Percentiles rank a stretch among this genome's conserved stretches.
These are phyloP conservation scores for Strongylocentrotus purpuratus DNA, from an alignment of 35 echinoderm and acorn worm species.

Conservation along the genomic window DNA sequence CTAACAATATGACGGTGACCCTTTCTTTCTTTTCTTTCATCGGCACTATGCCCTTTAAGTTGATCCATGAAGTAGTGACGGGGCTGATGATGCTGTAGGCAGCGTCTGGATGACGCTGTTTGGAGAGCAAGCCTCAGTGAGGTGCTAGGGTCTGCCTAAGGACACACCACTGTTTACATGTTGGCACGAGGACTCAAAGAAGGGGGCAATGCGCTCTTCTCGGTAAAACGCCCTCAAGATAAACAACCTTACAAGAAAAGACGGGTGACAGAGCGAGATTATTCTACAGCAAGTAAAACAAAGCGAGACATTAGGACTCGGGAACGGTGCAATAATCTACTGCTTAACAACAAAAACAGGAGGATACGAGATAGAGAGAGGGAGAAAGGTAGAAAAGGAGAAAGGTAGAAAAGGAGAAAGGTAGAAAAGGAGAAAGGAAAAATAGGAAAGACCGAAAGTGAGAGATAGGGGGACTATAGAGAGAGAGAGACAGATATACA, in stretches of 20 bases:
- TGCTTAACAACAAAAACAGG: no score
- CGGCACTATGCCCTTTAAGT: neutral
- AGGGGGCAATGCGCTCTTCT: neutral
- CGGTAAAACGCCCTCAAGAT: neutral
- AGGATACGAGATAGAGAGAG: neutral
- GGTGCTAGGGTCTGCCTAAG: constrained; percentile 16
- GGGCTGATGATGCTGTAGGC: neutral
- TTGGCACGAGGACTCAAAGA: constrained; percentile 1
- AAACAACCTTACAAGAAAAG: neutral
- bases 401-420: neutral
- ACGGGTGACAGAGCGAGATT: no score
- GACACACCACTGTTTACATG: neutral
- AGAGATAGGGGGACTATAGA: neutral
- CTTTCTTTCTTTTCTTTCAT: neutral
- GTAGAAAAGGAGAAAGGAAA: neutral
- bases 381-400: neutral
- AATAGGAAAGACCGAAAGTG: neutral
- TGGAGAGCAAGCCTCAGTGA: constrained; percentile 6
- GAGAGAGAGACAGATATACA: neutral
- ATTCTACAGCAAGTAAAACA: neutral
- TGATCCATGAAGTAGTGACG: neutral
- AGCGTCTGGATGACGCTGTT: constrained; percentile 35
- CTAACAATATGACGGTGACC: neutral
- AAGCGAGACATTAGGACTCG: neutral
- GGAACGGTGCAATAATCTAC: neutral